Evolutionary conservation across 2,888 invertebrate genomes (phyloP).

Genomic region (Cataglyphis altisquamis): DNA sequence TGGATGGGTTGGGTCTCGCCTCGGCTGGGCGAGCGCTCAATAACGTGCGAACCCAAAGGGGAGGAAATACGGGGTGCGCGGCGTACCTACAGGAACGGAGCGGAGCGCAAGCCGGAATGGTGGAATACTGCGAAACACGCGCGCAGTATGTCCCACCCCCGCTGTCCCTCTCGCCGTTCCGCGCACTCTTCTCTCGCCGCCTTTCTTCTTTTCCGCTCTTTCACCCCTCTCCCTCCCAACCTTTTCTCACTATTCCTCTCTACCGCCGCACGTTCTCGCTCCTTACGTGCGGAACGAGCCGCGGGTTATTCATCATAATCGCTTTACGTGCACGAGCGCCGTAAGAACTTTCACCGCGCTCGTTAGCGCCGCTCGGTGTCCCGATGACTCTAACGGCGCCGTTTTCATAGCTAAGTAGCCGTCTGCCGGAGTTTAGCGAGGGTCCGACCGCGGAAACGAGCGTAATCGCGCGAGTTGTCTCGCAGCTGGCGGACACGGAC

Average conservation of each 20-base stretch:
- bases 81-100: constrained; percentile 80
- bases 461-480: constrained; percentile 31
- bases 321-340: constrained; percentile 77
- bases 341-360: constrained; percentile 75
- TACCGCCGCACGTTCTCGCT: constrained; percentile 62
- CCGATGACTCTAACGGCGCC: constrained; percentile 39
- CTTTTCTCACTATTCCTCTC: constrained; percentile 35
- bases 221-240: constrained; percentile 4
- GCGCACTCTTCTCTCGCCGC: constrained; percentile 37
- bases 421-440: constrained; percentile 11
- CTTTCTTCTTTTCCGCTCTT: constrained; percentile 59
- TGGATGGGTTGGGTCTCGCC: constrained; percentile 88
- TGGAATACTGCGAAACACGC: constrained; percentile 77
- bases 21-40: constrained; percentile 89
- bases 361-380: constrained; percentile 63
- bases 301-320: constrained; percentile 81
- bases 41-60: constrained; percentile 89
- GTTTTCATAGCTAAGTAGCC: constrained; percentile 61
- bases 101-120: constrained; percentile 78
- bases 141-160: constrained; percentile 64
- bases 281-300: constrained; percentile 76
- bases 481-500: constrained; percentile 33
- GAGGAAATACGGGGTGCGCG: constrained; percentile 85
- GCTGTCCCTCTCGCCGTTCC: constrained; percentile 59
- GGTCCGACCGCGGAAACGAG: constrained; percentile 40